Percentiles rank a stretch among this genome's conserved stretches.
Conservation (phyloP, 2,888 invertebrate genomes). For the Lymantria monacha region DNA sequence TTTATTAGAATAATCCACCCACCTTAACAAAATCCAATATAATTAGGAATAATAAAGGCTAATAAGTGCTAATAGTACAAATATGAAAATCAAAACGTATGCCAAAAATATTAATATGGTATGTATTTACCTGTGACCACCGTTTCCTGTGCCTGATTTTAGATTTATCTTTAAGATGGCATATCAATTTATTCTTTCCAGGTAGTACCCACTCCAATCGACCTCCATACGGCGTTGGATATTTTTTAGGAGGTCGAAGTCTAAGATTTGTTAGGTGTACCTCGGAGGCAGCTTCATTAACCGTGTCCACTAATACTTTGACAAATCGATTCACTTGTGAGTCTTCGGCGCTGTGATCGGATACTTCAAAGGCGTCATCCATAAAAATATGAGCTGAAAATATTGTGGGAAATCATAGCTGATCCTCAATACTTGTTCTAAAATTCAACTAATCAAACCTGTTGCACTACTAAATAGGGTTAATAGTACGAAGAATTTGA, state of each 20-base stretch:
- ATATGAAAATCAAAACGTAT: too few species aligned
- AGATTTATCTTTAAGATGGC: conserved; percentile 94
- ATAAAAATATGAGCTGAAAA: conserved; percentile 89
- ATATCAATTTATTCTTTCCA: conserved; percentile 91
- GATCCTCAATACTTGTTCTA: too few species aligned
- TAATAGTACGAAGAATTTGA: too few species aligned
- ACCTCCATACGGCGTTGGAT: conserved; percentile 93
- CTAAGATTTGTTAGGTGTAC: conserved; percentile 85
- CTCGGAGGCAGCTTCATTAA: conserved; percentile 89
- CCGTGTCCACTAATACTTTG: conserved; percentile 85
- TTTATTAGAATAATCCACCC: too few species aligned
- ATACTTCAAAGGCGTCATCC: conserved; percentile 90
- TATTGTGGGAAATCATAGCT: background rate
- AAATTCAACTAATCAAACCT: too few species aligned
- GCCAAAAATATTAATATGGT: too few species aligned
- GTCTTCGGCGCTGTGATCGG: conserved; percentile 84
- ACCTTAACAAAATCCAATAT: too few species aligned
- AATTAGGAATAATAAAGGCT: too few species aligned
- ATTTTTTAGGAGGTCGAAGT: conserved; percentile 87
- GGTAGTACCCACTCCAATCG: conserved; percentile 92
- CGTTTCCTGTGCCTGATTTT: conserved; percentile 94
- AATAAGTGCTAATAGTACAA: too few species aligned
- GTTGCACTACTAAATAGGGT: too few species aligned
- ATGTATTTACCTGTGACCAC: conserved; percentile 89
- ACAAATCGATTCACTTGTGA: conserved; percentile 92